phyloP scores from a whole-genome alignment of 2,113 vertebrate species.

The Perca schrenkii region DNA sequence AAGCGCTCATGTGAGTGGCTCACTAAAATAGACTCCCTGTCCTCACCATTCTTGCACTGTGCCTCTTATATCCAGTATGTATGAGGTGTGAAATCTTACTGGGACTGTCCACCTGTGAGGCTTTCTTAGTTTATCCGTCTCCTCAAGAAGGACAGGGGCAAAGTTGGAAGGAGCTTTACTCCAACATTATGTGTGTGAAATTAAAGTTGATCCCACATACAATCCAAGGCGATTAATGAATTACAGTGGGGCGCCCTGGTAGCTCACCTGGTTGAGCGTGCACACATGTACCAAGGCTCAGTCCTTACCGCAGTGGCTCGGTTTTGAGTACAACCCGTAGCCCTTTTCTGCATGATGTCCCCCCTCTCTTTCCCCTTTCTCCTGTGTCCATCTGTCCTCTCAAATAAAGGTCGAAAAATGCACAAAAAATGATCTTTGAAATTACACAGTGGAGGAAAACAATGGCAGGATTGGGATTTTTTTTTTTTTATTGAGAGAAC shows the following conservation, averaged over 20 bases:
- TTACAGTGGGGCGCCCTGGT: too few relatives aligned
- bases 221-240: not conserved
- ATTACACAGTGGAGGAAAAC: not conserved
- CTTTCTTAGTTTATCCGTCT: conserved; percentile 11
- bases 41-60: conserved; percentile 67
- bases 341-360: too few relatives aligned
- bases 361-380: too few relatives aligned
- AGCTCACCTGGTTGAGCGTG: too few relatives aligned
- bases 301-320: too few relatives aligned
- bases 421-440: too few relatives aligned
- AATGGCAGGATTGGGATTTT: not conserved
- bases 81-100: conserved; percentile 62
- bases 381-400: too few relatives aligned
- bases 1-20: conserved; percentile 77
- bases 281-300: too few relatives aligned
- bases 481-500: conserved; percentile 27
- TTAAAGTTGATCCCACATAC: not conserved
- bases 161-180: conserved; percentile 4
- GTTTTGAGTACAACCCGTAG: too few relatives aligned
- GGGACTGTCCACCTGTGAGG: conserved; percentile 33
- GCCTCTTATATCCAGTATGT: conserved; percentile 45
- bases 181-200: not conserved
- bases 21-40: conserved; percentile 79
- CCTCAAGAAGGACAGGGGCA: not conserved
- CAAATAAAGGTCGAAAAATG: too few relatives aligned